These are phyloP conservation scores for Dryas iulia DNA, from an alignment of 1,140 invertebrate species.

Conservation along the genomic window DNA sequence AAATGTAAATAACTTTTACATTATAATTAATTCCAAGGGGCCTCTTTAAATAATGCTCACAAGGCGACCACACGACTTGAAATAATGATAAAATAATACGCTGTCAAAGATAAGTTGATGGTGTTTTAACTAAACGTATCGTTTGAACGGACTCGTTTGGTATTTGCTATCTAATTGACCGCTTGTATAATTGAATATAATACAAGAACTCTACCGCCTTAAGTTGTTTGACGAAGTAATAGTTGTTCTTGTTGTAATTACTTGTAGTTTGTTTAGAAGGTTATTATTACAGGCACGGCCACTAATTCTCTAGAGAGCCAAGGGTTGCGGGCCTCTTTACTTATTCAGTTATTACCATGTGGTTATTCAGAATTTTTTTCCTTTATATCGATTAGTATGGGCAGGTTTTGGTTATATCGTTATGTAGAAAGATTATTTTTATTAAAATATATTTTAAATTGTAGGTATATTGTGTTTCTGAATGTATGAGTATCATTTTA, in stretches of 20 bases:
- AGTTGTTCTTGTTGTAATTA: conserved; percentile 71
- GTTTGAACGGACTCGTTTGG: conserved; percentile 22
- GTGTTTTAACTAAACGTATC: conserved; percentile 27
- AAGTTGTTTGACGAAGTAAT: conserved; percentile 68
- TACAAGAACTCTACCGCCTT: conserved; percentile 52
- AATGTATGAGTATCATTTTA: neutral
- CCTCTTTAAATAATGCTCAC: neutral
- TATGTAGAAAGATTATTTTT: neutral
- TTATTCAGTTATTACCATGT: conserved; percentile 52
- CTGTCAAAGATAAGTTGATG: conserved; percentile 27
- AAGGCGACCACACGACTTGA: neutral
- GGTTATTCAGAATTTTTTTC: neutral
- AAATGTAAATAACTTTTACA: neutral
- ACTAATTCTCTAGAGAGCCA: conserved; percentile 54
- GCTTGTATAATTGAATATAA: conserved; percentile 54
- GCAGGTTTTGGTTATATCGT: neutral
- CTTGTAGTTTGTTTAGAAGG: conserved; percentile 70
- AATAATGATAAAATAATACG: conserved; percentile 30
- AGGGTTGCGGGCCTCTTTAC: conserved; percentile 56
- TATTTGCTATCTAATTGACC: conserved; percentile 52
- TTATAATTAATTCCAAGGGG: neutral
- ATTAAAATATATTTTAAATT: neutral
- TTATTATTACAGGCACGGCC: conserved; percentile 59
- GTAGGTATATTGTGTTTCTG: neutral
- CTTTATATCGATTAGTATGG: neutral